phyloP scores from a whole-genome alignment of 2,113 vertebrate species.

The Pan paniscus region DNA sequence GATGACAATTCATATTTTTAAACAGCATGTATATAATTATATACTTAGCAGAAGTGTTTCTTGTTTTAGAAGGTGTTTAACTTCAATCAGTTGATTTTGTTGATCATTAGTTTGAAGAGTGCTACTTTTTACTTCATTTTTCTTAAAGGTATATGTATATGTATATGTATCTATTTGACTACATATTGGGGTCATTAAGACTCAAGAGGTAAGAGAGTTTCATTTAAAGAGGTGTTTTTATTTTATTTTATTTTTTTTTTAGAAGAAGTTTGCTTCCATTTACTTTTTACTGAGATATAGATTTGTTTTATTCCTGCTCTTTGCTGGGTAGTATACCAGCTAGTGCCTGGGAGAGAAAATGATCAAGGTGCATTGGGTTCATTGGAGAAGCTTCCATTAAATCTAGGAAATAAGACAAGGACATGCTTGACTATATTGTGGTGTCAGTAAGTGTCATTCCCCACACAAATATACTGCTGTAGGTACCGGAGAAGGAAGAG shows the following conservation, averaged over 20 bases:
- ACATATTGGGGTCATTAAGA: neutral
- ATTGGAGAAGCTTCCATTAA: neutral
- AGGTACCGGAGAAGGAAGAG: neutral
- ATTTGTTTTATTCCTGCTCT: neutral
- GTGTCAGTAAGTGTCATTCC: neutral
- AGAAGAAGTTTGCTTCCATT: neutral
- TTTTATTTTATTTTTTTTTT: neutral
- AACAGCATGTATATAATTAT: neutral
- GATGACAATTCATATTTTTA: neutral
- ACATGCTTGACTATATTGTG: too few relatives aligned
- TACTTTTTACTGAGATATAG: neutral
- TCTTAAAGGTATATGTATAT: neutral
- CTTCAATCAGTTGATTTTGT: neutral
- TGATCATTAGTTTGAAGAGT: neutral
- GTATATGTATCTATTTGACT: too few relatives aligned
- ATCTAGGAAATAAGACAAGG: neutral
- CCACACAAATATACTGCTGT: neutral
- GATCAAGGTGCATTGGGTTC: neutral
- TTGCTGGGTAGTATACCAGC: neutral
- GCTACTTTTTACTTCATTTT: neutral
- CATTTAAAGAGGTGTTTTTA: neutral
- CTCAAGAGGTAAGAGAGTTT: neutral
- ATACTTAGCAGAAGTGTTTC: neutral
- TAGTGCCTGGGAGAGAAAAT: neutral
- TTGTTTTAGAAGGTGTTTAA: constrained; percentile 7